Percentiles rank a stretch among this genome's conserved stretches.
Evolutionary conservation across 2,113 vertebrate genomes (phyloP).

Genomic region (Petromus typicus): DNA sequence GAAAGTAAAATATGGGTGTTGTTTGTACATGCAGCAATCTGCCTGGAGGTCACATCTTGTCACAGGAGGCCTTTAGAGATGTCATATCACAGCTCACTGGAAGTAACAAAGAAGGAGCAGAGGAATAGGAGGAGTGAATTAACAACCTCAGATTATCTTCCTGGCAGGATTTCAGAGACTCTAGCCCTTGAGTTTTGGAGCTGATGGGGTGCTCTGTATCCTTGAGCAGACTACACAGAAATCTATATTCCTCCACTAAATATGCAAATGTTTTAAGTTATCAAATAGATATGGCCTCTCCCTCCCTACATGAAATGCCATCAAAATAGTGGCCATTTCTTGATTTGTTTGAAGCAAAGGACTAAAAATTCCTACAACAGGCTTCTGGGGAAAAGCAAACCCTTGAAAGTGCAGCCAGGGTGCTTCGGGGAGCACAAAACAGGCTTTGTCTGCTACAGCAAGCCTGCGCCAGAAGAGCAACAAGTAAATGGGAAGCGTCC

Average conservation of each 20-base stretch:
- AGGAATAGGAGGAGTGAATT: neutral
- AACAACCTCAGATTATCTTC: neutral
- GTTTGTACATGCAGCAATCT: neutral
- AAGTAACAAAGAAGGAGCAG: neutral
- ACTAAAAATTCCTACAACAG: conserved; percentile 67
- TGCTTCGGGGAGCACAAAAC: conserved; percentile 78
- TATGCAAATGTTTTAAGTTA: neutral
- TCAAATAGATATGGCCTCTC: neutral
- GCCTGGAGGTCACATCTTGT: neutral
- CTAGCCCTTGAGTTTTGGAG: fast-evolving
- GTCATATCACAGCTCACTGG: neutral
- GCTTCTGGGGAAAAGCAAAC: conserved; percentile 73
- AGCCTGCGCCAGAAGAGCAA: conserved; percentile 67
- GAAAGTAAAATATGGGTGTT: neutral
- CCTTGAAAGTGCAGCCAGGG: conserved; percentile 79
- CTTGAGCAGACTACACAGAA: neutral
- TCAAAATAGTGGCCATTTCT: conserved; percentile 58
- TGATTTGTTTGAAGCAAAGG: conserved; percentile 71
- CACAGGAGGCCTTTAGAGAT: neutral
- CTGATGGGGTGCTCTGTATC: neutral
- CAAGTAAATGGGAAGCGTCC: conserved; percentile 80
- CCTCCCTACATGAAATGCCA: conserved; percentile 43
- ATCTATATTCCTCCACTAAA: neutral
- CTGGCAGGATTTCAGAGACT: neutral
- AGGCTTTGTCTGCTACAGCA: conserved; percentile 80